Evolutionary conservation across 2,113 vertebrate genomes (phyloP).

Genomic region (Apeltes quadracus): DNA sequence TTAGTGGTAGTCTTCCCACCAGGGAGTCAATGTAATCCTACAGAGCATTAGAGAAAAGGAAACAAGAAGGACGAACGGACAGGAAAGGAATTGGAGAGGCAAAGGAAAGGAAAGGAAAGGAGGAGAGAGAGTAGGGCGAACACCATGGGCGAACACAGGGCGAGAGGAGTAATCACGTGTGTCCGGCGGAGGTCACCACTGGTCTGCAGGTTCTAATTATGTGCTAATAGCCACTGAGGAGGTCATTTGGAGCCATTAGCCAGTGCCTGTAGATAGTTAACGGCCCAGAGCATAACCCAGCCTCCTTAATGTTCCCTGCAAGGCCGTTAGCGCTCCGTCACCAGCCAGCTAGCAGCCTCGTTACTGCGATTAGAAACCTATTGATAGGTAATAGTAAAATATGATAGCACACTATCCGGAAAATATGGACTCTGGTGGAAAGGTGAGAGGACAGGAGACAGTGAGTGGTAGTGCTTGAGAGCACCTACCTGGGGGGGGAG

Average conservation of each 20-base stretch:
- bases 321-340: constrained; percentile 86
- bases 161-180: constrained; percentile 76
- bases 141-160: constrained; percentile 42
- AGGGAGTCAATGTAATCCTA: constrained; percentile 61
- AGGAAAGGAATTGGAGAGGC: constrained; percentile 10
- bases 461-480: constrained; percentile 21
- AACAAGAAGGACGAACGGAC: constrained; percentile 40
- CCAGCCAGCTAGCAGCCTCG: constrained; percentile 83
- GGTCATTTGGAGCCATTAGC: constrained; percentile 87
- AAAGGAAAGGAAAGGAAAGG: constrained; percentile 19
- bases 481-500: neutral
- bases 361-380: constrained; percentile 87
- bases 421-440: constrained; percentile 79
- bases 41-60: constrained; percentile 57
- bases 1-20: constrained; percentile 55
- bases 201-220: constrained; percentile 88
- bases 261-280: constrained; percentile 87
- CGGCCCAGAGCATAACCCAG: constrained; percentile 86
- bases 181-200: constrained; percentile 83
- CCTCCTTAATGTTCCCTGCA: constrained; percentile 86
- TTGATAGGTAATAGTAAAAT: constrained; percentile 88
- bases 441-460: constrained; percentile 58
- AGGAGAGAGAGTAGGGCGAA: constrained; percentile 11
- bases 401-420: constrained; percentile 79
- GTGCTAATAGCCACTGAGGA: constrained; percentile 87